Base-by-base conservation (phyloP, 2,113 vertebrate species). In the Choloepus hoffmanni region DNA sequence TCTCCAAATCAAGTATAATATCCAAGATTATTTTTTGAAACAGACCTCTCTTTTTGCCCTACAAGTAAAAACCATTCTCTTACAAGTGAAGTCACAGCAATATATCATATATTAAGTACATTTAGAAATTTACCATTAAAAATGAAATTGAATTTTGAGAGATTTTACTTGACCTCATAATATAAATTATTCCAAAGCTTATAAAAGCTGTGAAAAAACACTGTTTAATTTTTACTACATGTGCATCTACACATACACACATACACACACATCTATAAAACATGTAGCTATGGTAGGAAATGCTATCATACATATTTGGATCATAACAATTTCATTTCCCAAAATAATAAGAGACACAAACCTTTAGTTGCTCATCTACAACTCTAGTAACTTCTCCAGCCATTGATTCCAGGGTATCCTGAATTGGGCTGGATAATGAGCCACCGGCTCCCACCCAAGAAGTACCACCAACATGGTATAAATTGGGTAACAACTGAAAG, bases 361-460 rank as follows among this genome's bases (percentile, higher is more conserved):
- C 99, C 99, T 99, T 99, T 53, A 99, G 98, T 4, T 99, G 99
- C 62, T 99, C 99, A 79, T 99, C 99, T 85, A 99, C 99, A 62
- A 99, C 99, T 67, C 98, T 98, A 1, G 99, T 99, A 73, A 99
- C 99, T 97, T 99, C 99, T 91, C 99, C 99, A 18, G 99, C 99
- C 99, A 99, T 99, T 13, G 99, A 99, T 96, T 99, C 99, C 95
- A 99, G 98, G 1, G 99, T 99, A 95, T 99, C 99, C 97, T 99
- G 99, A 97, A 99, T 99, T 45, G 99, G 99, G 76, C 98, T 99
- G 36, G 98, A 98, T 30, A 99, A 98, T 0, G 98, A 98, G 76
- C 98, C 99, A 79, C 98, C 98, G 33, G 98, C 97, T 96, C 99
- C 99, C 11, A 99, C 98, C 98, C 99, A 99, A 85, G 99, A 99